phyloP scores from a whole-genome alignment of 2,113 vertebrate genomes.

The Diadophis punctatus region DNA sequence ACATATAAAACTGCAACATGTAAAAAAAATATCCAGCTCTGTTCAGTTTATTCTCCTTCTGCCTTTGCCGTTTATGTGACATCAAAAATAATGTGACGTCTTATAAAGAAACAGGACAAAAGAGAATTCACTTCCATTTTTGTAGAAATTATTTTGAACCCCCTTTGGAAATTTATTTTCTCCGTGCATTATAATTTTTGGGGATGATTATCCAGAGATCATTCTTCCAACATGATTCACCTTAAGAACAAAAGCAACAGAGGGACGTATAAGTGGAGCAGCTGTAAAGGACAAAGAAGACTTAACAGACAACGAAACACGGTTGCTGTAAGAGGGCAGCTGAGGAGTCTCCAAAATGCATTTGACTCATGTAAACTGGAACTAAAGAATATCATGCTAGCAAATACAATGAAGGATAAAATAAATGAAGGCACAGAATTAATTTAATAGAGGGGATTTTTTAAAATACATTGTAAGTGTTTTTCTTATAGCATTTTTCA shows the following conservation, averaged over 20 bases:
- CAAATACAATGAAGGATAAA: constrained; percentile 22
- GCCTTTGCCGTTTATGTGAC: constrained; percentile 68
- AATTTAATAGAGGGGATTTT: constrained; percentile 16
- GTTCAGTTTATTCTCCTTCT: constrained; percentile 49
- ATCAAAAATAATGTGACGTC: constrained; percentile 55
- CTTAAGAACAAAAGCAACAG: constrained; percentile 38
- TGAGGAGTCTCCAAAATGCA: constrained; percentile 62
- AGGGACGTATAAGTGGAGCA: constrained; percentile 51
- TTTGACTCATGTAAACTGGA: constrained; percentile 28
- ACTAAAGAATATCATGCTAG: constrained; percentile 29
- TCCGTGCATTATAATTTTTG: constrained; percentile 48
- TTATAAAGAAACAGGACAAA: constrained; percentile 53
- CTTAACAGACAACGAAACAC: constrained; percentile 41
- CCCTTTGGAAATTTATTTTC: constrained; percentile 43
- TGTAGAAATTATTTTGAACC: constrained; percentile 50
- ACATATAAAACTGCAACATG: constrained; percentile 23
- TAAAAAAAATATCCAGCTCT: constrained; percentile 6
- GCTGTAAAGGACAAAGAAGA: constrained; percentile 55
- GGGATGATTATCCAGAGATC: constrained; percentile 40
- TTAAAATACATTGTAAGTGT: constrained; percentile 65
- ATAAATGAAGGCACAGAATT: constrained; percentile 29
- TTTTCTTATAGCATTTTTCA: constrained; percentile 37
- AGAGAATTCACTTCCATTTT: constrained; percentile 56
- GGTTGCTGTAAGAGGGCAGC: constrained; percentile 51
- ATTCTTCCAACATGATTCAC: constrained; percentile 51